Evolutionary conservation across 2,888 invertebrate species (phyloP).

Genomic region (Lasius platythorax): DNA sequence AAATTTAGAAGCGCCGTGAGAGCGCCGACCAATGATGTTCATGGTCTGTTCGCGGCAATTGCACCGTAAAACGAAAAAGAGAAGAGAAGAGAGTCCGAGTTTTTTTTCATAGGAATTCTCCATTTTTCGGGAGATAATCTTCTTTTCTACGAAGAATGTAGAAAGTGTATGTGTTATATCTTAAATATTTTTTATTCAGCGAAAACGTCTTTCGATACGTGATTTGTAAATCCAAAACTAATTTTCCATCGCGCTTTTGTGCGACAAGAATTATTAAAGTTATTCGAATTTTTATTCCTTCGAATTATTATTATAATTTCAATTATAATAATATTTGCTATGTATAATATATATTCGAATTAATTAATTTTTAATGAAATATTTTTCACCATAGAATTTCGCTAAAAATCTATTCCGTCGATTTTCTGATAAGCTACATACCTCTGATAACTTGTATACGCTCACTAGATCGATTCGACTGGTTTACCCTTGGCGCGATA

Average conservation of each 20-base stretch:
- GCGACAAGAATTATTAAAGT: neutral
- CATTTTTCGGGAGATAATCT: conserved; percentile 3
- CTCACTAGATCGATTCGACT: conserved; percentile 33
- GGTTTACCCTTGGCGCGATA: conserved; percentile 17
- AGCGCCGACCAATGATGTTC: conserved; percentile 66
- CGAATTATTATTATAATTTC: neutral
- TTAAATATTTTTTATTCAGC: neutral
- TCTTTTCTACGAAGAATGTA: neutral
- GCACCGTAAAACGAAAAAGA: conserved; percentile 47
- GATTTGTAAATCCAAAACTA: neutral
- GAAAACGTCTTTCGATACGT: conserved; percentile 24
- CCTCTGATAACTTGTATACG: conserved; percentile 17
- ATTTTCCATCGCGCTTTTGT: neutral
- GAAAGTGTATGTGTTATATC: neutral
- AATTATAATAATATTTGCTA: neutral
- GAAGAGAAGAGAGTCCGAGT: neutral
- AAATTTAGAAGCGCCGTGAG: conserved; percentile 77
- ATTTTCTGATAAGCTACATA: conserved; percentile 5
- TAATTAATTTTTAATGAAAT: neutral
- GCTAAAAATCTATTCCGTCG: conserved; percentile 14
- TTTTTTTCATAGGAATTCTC: conserved; percentile 14
- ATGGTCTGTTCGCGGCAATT: conserved; percentile 54
- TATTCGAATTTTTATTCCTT: neutral
- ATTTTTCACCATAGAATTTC: neutral
- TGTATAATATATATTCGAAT: neutral